A percentile compares a stretch with the other conserved stretches of the same genome.
Evolutionary conservation across 2,888 invertebrate species (phyloP).

Genomic region (Galerucella nymphaeae): DNA sequence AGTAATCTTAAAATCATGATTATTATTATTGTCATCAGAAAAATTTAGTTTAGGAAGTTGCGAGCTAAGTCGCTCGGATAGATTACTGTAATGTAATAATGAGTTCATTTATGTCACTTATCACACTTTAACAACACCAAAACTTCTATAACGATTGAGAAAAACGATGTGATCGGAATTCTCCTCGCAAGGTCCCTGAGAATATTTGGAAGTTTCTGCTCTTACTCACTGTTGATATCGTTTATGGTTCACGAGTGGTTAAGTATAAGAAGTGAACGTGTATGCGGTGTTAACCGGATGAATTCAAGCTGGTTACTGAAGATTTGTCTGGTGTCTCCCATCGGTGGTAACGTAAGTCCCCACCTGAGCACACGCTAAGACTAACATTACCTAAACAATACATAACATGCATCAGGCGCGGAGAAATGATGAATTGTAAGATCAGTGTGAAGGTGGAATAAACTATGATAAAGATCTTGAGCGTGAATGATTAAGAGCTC

Average conservation of each 20-base stretch:
- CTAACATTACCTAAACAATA: conserved; percentile 53
- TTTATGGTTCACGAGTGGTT: conserved; percentile 27
- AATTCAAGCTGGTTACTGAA: conserved; percentile 60
- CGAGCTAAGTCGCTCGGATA: conserved; percentile 59
- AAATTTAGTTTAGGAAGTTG: conserved; percentile 47
- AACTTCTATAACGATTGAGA: not conserved
- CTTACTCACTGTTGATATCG: conserved; percentile 44
- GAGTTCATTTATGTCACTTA: conserved; percentile 53
- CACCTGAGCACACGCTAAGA: conserved; percentile 55
- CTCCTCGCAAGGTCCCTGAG: not conserved
- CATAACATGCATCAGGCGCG: conserved; percentile 55
- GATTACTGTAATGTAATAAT: conserved; percentile 57
- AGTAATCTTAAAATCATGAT: conserved; percentile 52
- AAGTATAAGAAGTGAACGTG: conserved; percentile 15
- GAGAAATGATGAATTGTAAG: conserved; percentile 59
- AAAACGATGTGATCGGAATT: conserved; percentile 23
- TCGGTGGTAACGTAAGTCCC: conserved; percentile 49
- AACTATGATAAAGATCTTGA: conserved; percentile 56
- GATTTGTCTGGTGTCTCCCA: conserved; percentile 50
- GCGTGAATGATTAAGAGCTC: conserved; percentile 57
- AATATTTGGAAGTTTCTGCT: conserved; percentile 37
- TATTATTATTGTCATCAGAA: conserved; percentile 63
- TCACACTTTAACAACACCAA: not conserved
- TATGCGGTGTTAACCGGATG: conserved; percentile 53
- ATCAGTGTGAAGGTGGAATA: conserved; percentile 59